These are phyloP conservation scores for Scaptomyza flava DNA, from an alignment of 2,888 invertebrate genomes.

Conservation along the genomic window DNA sequence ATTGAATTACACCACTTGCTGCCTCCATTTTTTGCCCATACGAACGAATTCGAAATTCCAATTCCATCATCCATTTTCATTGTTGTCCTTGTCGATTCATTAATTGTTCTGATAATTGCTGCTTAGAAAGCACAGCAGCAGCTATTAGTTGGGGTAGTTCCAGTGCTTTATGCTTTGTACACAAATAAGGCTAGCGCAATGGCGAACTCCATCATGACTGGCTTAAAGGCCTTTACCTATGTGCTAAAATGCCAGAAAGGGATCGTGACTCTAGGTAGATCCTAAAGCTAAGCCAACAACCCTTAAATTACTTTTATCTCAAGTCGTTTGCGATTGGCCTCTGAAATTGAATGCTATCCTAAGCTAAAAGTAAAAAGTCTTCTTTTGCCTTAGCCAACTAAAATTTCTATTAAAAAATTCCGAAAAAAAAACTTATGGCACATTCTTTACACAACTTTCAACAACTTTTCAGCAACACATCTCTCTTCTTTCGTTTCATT, in stretches of 20 bases:
- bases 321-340: slow-evolving; percentile 28
- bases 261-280: not conserved
- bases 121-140: not conserved
- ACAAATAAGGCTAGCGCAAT: not conserved
- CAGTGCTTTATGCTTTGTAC: not conserved
- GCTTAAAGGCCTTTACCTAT: slow-evolving; percentile 10
- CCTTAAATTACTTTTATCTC: not conserved
- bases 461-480: not conserved
- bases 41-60: slow-evolving; percentile 13
- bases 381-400: not conserved
- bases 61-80: slow-evolving; percentile 11
- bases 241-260: too few relatives aligned
- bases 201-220: slow-evolving; percentile 24
- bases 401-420: not conserved
- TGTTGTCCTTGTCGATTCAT: slow-evolving; percentile 35
- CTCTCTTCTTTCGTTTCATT: not conserved
- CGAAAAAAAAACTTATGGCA: not conserved
- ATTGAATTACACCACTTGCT: slow-evolving; percentile 75
- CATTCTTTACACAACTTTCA: slow-evolving; percentile 6
- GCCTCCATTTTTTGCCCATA: slow-evolving; percentile 38
- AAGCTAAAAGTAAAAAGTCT: too few relatives aligned
- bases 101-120: slow-evolving; percentile 71
- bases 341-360: not conserved
- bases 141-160: slow-evolving; percentile 6
- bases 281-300: not conserved